These are phyloP conservation scores for Haplochromis vanheusdeni DNA, from an alignment of 2,113 vertebrate species.

Conservation along the genomic window DNA sequence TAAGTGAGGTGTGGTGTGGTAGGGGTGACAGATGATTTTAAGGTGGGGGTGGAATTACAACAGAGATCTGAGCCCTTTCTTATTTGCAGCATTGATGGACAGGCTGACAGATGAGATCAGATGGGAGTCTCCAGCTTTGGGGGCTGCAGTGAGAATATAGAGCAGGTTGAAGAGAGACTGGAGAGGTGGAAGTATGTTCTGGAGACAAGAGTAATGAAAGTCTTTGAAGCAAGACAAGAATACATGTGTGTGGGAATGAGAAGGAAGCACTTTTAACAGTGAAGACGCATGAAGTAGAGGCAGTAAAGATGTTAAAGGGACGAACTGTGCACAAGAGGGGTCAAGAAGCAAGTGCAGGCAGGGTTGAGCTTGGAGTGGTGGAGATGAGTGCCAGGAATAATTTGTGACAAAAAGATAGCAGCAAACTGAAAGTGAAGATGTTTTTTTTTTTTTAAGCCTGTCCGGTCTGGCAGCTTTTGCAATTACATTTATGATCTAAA, in stretches of 20 bases:
- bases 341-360: background rate
- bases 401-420: background rate
- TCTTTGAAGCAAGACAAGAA: background rate
- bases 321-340: background rate
- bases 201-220: background rate
- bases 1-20: background rate
- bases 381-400: background rate
- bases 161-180: background rate
- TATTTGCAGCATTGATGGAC: background rate
- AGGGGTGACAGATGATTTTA: background rate
- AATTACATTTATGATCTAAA: background rate
- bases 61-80: background rate
- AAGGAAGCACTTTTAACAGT: background rate
- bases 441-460: background rate
- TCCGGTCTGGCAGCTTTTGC: background rate
- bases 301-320: background rate
- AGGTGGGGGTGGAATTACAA: background rate
- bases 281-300: background rate
- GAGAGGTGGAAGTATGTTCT: background rate
- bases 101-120: background rate
- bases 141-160: background rate
- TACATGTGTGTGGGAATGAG: rapidly evolving
- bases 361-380: background rate
- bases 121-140: background rate
- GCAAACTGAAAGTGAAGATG: background rate